phyloP scores from a whole-genome alignment of 2,113 vertebrate species.

The Urocolius indicus region DNA sequence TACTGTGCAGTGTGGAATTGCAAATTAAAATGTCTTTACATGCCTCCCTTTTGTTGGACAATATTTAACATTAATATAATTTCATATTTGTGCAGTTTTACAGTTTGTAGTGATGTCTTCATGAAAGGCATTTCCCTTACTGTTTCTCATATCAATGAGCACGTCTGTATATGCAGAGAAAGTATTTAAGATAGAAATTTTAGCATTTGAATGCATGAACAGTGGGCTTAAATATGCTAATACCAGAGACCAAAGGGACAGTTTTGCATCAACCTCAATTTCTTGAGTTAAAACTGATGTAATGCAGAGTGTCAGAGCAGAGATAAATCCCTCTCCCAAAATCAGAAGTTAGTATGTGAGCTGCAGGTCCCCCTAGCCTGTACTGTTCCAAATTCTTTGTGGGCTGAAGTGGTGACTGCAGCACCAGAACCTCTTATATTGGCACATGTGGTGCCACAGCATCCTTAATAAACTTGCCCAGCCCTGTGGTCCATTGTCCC shows the following conservation, averaged over 20 bases:
- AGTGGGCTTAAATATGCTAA: background rate
- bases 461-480: background rate
- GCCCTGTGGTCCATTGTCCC: accelerated
- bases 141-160: background rate
- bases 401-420: background rate
- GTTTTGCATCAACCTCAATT: background rate
- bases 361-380: background rate
- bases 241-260: background rate
- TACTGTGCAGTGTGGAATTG: background rate
- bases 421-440: background rate
- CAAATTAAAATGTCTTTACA: background rate
- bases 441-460: background rate
- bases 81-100: background rate
- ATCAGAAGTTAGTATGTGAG: background rate
- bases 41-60: background rate
- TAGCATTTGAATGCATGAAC: background rate
- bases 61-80: background rate
- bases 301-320: background rate
- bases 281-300: background rate
- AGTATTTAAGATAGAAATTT: background rate
- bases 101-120: background rate
- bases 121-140: background rate
- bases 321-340: background rate
- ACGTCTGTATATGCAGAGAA: background rate
- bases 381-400: background rate